These are phyloP conservation scores for Xiphophorus hellerii DNA, from an alignment of 2,113 vertebrate genomes.

Conservation along the genomic window DNA sequence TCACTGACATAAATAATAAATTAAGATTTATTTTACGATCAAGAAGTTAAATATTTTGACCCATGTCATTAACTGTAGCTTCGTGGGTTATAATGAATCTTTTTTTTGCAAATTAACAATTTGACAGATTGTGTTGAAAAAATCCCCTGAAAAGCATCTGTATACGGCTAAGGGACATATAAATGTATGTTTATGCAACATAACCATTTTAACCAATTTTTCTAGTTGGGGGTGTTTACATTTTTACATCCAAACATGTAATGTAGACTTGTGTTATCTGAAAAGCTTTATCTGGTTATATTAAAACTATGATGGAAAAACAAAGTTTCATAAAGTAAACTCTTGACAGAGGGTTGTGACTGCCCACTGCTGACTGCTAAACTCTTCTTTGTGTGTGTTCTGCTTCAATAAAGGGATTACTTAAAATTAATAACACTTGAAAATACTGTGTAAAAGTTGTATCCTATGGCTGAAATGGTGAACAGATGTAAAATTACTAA, in stretches of 20 bases:
- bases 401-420: conserved; percentile 7
- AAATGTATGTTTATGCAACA: neutral
- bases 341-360: conserved; percentile 39
- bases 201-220: neutral
- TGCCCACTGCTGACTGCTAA: conserved; percentile 60
- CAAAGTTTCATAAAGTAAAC: neutral
- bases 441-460: conserved; percentile 26
- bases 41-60: too few species aligned
- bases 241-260: too few species aligned
- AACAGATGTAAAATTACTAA: conserved; percentile 29
- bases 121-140: neutral
- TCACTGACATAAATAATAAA: neutral
- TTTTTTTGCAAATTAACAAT: neutral
- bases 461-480: neutral
- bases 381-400: neutral
- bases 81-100: neutral
- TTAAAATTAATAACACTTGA: conserved; percentile 15
- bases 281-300: neutral
- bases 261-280: neutral
- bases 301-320: conserved; percentile 6
- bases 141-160: neutral
- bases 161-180: neutral
- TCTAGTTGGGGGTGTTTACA: neutral
- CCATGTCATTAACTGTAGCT: neutral
- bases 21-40: too few species aligned